Conservation (phyloP, 2,888 invertebrate genomes). For the Polymixis lichenea region DNA sequence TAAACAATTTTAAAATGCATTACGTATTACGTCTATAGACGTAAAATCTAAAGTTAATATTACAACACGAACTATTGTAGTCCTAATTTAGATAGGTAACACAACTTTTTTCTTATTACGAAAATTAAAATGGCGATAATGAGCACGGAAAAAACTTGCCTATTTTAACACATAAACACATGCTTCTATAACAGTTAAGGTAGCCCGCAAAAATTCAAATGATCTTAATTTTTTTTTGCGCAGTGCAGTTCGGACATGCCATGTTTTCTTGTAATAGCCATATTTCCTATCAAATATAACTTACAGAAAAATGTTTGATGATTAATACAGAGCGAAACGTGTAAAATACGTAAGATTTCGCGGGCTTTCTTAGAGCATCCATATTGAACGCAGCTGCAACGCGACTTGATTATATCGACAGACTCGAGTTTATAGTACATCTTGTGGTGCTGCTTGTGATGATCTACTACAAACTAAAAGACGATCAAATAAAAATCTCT, state of each 20-base stretch:
- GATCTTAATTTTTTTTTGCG: neutral
- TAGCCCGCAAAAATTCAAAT: neutral
- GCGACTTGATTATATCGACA: neutral
- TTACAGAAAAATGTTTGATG: slow-evolving; percentile 17
- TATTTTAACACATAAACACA: slow-evolving; percentile 1
- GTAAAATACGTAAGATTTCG: neutral
- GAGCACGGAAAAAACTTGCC: slow-evolving; percentile 26
- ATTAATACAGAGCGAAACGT: slow-evolving; percentile 4
- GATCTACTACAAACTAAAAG: slow-evolving; percentile 1
- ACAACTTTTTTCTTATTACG: slow-evolving; percentile 9
- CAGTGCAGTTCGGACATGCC: neutral
- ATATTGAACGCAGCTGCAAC: slow-evolving; percentile 10
- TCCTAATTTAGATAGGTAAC: slow-evolving; percentile 10
- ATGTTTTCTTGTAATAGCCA: slow-evolving; percentile 31
- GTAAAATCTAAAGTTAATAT: slow-evolving; percentile 21
- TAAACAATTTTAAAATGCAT: slow-evolving; percentile 20
- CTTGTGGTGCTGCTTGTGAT: slow-evolving; percentile 34
- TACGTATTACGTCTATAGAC: too few species aligned
- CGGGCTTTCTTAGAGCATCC: neutral
- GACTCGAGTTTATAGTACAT: slow-evolving; percentile 14
- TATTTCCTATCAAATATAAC: slow-evolving; percentile 41
- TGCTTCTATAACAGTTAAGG: neutral
- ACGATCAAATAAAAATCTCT: slow-evolving; percentile 16
- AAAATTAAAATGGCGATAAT: slow-evolving; percentile 38
- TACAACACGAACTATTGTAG: slow-evolving; percentile 10